A percentile compares a stretch with the other conserved stretches of the same genome.
phyloP scores from a whole-genome alignment of 2,113 vertebrate genomes.

The Asarcornis scutulata region DNA sequence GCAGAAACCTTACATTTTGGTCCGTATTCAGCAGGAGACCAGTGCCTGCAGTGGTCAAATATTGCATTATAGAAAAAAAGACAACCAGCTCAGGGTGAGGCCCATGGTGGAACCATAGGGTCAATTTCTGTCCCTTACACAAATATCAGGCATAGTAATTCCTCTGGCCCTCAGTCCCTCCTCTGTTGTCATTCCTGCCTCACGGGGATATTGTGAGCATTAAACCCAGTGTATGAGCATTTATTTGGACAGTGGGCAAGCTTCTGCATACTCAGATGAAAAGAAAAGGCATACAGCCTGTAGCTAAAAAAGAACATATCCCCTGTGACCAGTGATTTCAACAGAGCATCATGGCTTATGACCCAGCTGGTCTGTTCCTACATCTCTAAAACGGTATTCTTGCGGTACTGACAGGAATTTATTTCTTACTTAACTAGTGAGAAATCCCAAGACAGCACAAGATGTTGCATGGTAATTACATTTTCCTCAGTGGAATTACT shows the following conservation, averaged over 20 bases:
- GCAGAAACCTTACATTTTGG: background rate
- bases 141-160: background rate
- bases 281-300: background rate
- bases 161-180: background rate
- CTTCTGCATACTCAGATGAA: background rate
- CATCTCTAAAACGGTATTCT: background rate
- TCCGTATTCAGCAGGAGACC: background rate
- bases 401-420: constrained; percentile 45
- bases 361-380: constrained; percentile 11
- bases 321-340: background rate
- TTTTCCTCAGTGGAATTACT: constrained; percentile 44
- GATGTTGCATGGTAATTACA: constrained; percentile 54
- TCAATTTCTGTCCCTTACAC: background rate
- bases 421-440: constrained; percentile 46
- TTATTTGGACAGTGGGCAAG: background rate
- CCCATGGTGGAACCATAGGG: background rate
- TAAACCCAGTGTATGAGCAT: background rate
- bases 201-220: background rate
- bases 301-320: background rate
- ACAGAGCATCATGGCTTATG: background rate
- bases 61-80: background rate
- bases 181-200: background rate
- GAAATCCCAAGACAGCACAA: constrained; percentile 40
- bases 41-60: background rate
- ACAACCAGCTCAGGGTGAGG: background rate